A percentile compares a stretch with the other conserved stretches of the same genome.
Evolutionary conservation across 2,797 vertebrate species (phyloP).

Genomic region (Staurois parvus): DNA sequence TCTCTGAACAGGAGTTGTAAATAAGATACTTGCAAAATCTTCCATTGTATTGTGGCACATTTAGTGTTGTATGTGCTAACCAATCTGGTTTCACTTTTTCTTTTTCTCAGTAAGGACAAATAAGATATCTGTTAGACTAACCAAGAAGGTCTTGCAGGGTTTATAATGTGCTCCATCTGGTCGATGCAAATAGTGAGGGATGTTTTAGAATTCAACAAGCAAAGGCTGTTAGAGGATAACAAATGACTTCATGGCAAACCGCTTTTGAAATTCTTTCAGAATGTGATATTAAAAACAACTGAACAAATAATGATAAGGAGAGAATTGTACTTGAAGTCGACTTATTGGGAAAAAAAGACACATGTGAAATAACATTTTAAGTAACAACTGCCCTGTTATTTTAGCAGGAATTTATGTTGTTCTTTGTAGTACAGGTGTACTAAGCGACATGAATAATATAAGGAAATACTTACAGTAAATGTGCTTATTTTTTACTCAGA

Average conservation of each 20-base stretch:
- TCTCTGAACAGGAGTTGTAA: no score
- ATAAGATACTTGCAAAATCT: no score
- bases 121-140: constrained; percentile 85
- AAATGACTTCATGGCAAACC: constrained; percentile 99
- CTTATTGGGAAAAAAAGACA: constrained; percentile 81
- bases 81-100: constrained; percentile 75
- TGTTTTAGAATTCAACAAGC: constrained; percentile 98
- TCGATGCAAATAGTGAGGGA: constrained; percentile 92
- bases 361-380: constrained; percentile 89
- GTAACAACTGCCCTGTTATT: constrained; percentile 62
- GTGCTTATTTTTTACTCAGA: neutral
- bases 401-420: constrained; percentile 9
- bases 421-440: constrained; percentile 12
- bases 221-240: constrained; percentile 98
- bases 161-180: constrained; percentile 94
- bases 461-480: neutral
- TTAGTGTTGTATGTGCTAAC: no score
- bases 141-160: constrained; percentile 85
- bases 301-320: constrained; percentile 99
- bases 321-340: constrained; percentile 95
- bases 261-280: constrained; percentile 99
- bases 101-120: constrained; percentile 86
- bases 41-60: no score
- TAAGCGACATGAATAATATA: neutral
- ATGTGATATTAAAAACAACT: constrained; percentile 99